Evolutionary conservation across 2,888 invertebrate species (phyloP).

Genomic region (Neoaliturus tenellus): DNA sequence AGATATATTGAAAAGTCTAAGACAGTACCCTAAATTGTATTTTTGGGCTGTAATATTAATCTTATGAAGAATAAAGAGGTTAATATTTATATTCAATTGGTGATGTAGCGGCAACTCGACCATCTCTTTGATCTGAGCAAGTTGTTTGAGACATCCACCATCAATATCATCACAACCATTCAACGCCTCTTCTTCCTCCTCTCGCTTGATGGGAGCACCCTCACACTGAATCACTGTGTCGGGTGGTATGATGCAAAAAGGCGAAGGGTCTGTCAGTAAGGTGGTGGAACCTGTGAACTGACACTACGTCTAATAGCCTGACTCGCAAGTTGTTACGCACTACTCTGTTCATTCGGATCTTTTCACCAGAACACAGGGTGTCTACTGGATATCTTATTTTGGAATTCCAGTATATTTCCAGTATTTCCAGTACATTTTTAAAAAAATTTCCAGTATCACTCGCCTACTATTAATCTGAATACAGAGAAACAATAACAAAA

Average conservation of each 20-base stretch:
- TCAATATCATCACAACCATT: conserved; percentile 99
- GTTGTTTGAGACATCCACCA: conserved; percentile 99
- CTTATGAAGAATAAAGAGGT: too few species aligned
- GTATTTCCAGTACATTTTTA: too few species aligned
- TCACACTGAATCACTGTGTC: conserved; percentile 99
- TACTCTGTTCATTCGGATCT: conserved; percentile 98
- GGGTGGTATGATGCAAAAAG: conserved; percentile 99
- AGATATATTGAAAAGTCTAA: too few species aligned
- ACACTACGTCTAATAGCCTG: conserved; percentile 96
- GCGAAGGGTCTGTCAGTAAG: conserved; percentile 99
- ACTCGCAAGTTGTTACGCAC: conserved; percentile 97
- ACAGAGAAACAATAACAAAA: too few species aligned
- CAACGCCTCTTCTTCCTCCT: conserved; percentile 98
- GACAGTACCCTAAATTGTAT: too few species aligned
- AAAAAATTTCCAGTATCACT: too few species aligned
- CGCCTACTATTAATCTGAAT: too few species aligned
- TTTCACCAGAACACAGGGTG: conserved; percentile 87
- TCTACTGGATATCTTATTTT: too few species aligned
- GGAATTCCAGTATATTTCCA: too few species aligned
- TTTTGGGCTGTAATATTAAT: too few species aligned
- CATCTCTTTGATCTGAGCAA: conserved; percentile 99
- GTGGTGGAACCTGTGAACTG: conserved; percentile 95
- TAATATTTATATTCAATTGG: too few species aligned
- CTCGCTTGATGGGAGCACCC: conserved; percentile 99
- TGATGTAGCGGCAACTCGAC: conserved; percentile 98